Conservation (phyloP, 2,113 vertebrate genomes). For the Xiphorhynchus elegans region DNA sequence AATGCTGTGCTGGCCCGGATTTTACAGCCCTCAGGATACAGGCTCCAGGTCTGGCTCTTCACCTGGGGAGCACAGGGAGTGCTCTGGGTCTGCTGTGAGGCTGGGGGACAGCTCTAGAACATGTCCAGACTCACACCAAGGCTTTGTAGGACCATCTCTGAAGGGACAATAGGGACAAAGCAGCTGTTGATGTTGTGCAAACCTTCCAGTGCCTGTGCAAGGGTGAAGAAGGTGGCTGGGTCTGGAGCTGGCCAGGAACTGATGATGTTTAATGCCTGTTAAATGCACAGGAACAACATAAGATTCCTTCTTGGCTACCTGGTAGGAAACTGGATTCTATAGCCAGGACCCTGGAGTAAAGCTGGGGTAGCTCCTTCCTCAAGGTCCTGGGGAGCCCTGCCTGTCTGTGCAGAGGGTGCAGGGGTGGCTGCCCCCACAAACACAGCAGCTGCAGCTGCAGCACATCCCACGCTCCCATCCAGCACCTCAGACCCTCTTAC, state of each 20-base stretch:
- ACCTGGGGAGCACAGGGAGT: background rate
- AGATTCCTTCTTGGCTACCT: background rate
- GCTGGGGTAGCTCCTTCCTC: background rate
- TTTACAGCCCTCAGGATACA: background rate
- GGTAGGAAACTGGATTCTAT: background rate
- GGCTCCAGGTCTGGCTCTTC: background rate
- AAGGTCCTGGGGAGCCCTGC: background rate
- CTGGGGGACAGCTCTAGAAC: background rate
- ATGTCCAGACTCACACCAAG: background rate
- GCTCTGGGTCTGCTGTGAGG: background rate
- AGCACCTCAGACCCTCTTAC: background rate
- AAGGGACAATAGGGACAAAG: background rate
- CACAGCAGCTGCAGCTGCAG: background rate
- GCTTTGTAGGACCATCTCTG: background rate
- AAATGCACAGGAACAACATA: background rate
- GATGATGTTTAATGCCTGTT: rapidly evolving
- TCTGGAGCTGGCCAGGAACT: background rate
- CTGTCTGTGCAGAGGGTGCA: background rate
- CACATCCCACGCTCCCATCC: background rate
- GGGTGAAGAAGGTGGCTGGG: background rate
- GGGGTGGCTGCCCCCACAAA: background rate
- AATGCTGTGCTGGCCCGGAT: background rate
- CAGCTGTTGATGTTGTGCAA: too few species aligned
- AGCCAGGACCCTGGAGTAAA: background rate
- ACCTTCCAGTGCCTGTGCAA: background rate